Evolutionary conservation across 2,888 invertebrate species (phyloP), one percentile per base, ranked within the genome.

Genomic region (Philaethria dido): DNA sequence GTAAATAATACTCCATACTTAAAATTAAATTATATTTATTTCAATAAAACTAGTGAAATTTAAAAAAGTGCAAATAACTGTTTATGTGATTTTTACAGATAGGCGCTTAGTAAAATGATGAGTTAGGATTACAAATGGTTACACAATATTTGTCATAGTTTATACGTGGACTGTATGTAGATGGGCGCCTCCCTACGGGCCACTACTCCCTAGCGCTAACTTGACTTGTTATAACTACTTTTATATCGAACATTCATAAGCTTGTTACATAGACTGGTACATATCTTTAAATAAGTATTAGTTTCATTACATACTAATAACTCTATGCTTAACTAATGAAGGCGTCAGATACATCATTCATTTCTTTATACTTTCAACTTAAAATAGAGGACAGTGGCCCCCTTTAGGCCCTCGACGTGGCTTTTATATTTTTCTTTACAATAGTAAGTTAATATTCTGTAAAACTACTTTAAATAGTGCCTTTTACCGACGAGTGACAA

Each of bases 21-120:
- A 67, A 54, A 65, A 62, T 52, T 52, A 68, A 62, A 64, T 68
- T 69, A 75, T 57, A 57, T 80, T 78, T 78, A 77, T 75, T 75
- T 77, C 72, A 67, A 75, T 77, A 77, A 73, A 73, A 75, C 77
- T 78, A 77, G 77, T 79, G 78, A 82, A 77, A 80, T 79, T 87
- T 87, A 87, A 87, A 87, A 89, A 88, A 87, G 89, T 89, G 89
- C 89, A 88, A 88, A 88, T 81, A 80, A 87, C 84, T 78, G 36
- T 77, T 74, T 57, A 66, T 39, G 22, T 62, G 62, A 18, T 52
- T 45, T 66, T 36, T 52, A 61, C 36, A 61, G 42, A 59, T 48
- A 59, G 29, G 54, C 29, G 25, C 18, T 39, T 50, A 25, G 42
- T 44, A 50, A 59, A 25, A n/a, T 59, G 3, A 42, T 48, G 36